A percentile compares a stretch with the other conserved stretches of the same genome.
These are phyloP conservation scores for Pseudomyrmex gracilis DNA, from an alignment of 1,140 invertebrate species.

Conservation along the genomic window DNA sequence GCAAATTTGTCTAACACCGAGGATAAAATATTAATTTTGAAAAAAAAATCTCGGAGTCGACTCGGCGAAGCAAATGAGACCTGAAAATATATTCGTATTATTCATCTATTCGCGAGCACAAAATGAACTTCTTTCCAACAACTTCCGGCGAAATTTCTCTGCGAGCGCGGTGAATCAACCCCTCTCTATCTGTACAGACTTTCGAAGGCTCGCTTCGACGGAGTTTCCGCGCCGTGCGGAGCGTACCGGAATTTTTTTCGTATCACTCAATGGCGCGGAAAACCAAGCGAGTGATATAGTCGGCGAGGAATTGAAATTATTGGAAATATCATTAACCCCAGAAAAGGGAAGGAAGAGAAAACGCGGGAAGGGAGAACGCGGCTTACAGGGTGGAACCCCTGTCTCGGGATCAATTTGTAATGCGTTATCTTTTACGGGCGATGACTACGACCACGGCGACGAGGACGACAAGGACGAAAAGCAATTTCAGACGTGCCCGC, in stretches of 20 bases:
- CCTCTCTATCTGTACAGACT: not conserved
- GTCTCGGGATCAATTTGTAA: constrained; percentile 57
- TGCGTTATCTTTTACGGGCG: constrained; percentile 55
- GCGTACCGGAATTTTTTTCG: constrained; percentile 64
- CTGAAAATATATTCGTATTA: constrained; percentile 18
- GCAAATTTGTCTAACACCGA: no score
- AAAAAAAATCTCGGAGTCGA: constrained; percentile 13
- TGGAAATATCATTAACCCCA: constrained; percentile 59
- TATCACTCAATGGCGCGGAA: constrained; percentile 63
- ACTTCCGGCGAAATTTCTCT: constrained; percentile 33
- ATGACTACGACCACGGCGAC: constrained; percentile 7
- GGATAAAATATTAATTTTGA: not conserved
- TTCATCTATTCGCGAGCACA: constrained; percentile 3
- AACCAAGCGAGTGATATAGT: constrained; percentile 63
- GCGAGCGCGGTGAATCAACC: constrained; percentile 22
- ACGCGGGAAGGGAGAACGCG: not conserved
- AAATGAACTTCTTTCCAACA: constrained; percentile 27
- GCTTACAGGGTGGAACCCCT: not conserved
- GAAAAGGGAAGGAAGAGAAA: constrained; percentile 7
- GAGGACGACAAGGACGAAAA: constrained; percentile 11
- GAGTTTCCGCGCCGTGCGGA: constrained; percentile 32
- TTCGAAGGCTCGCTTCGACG: constrained; percentile 2
- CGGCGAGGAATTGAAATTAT: constrained; percentile 60
- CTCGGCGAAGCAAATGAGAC: constrained; percentile 29
- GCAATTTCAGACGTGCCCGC: constrained; percentile 47